phyloP scores from a whole-genome alignment of 35 echinoderm and acorn worm species.

The Diadema setosum region DNA sequence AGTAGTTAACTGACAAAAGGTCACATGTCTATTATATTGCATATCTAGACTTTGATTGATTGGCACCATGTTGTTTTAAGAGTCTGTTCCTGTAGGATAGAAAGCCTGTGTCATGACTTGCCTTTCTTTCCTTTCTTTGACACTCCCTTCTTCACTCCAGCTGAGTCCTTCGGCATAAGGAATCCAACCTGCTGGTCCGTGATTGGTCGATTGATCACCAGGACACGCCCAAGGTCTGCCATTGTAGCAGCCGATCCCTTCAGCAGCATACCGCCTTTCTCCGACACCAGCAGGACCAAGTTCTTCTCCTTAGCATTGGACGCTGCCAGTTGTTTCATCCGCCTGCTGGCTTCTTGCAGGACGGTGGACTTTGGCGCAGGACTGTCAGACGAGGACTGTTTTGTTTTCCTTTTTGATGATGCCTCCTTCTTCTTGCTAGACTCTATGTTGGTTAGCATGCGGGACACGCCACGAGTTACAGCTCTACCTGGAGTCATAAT shows the following conservation, averaged over 20 bases:
- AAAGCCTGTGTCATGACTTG: no score
- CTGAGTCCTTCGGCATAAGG: neutral
- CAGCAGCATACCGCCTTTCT: neutral
- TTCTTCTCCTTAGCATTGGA: neutral
- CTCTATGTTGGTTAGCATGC: neutral
- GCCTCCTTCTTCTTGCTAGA: neutral
- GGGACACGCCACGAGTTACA: neutral
- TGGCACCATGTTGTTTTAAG: no score
- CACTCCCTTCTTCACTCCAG: neutral
- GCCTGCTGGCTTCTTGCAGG: neutral
- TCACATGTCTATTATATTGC: no score
- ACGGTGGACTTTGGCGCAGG: neutral
- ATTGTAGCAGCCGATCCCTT: neutral
- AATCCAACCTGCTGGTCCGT: neutral
- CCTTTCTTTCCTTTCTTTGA: neutral
- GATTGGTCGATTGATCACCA: neutral
- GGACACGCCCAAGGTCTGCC: neutral
- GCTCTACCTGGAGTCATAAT: neutral
- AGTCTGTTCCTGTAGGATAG: no score
- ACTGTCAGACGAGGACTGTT: neutral
- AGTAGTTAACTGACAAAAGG: no score
- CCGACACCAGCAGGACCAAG: neutral
- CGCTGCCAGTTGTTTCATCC: neutral
- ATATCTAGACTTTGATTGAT: no score
- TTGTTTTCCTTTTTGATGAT: neutral